Evolutionary conservation across 2,888 invertebrate species (phyloP).

Genomic region (Argyresthia albistria): DNA sequence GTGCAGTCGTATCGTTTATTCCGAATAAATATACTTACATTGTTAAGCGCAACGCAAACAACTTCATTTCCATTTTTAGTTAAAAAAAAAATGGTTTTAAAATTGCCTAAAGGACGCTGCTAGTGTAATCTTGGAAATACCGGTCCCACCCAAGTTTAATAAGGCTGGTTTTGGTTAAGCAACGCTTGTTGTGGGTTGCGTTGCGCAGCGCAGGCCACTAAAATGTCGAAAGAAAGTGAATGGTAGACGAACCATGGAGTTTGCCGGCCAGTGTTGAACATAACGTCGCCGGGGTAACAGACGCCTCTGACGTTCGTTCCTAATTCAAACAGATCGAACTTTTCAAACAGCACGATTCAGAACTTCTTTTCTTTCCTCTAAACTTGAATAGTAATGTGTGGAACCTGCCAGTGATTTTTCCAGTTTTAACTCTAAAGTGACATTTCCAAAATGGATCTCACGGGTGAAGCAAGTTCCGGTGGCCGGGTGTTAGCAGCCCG

Average conservation of each 20-base stretch:
- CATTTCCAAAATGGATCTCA: constrained; percentile 36
- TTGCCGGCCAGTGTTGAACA: constrained; percentile 6
- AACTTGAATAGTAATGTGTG: background rate
- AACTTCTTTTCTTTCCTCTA: background rate
- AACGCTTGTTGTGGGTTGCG: constrained; percentile 8
- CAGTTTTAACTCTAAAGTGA: background rate
- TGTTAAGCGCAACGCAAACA: too few species aligned
- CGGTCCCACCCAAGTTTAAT: too few species aligned
- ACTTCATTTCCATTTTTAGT: too few species aligned
- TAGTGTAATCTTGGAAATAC: too few species aligned
- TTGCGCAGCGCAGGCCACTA: constrained; percentile 41
- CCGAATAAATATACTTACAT: too few species aligned
- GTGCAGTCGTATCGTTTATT: too few species aligned
- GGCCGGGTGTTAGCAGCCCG: constrained; percentile 34
- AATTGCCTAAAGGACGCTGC: too few species aligned
- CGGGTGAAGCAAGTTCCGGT: constrained; percentile 31
- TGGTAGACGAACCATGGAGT: constrained; percentile 28
- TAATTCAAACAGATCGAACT: background rate
- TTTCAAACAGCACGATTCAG: too few species aligned
- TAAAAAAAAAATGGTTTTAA: too few species aligned
- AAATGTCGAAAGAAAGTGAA: constrained; percentile 69
- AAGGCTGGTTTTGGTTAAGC: background rate
- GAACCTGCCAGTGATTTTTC: background rate
- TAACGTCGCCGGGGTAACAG: background rate
- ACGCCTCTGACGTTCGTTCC: constrained; percentile 2